Evolutionary conservation across 2,113 vertebrate species (phyloP), one percentile per base, ranked within the genome.

Genomic region (Paradoxurus hermaphroditus): DNA sequence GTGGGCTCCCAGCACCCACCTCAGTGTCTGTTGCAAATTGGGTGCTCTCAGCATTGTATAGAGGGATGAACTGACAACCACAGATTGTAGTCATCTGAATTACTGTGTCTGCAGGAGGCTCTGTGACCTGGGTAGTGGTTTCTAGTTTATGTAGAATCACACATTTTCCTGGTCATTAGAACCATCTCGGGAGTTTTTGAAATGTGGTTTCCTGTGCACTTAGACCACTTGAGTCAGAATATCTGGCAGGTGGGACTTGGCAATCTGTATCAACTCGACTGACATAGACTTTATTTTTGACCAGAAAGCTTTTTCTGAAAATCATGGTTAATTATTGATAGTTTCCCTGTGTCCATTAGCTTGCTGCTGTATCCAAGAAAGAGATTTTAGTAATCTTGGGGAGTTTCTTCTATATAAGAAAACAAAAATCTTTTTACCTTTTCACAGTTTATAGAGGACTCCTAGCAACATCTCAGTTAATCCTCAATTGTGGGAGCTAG

Each of bases 401-500:
- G 62, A 51, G 51, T 68, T 90, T 77, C 59, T 88, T 89, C 78
- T 73, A n/a, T 92, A 8, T 67, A n/a, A 67, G 91, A 85, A 88
- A 51, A 87, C 41, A 83, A 53, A 63, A 63, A 34, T 51, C 25
- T 84, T 13, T 79, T 5, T 51, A 39, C 31, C 34, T 15, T 51
- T 67, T 62, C 79, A 39, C 16, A 41, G 56, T 62, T 85, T 44
- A 10, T 10, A 81, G 46, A 75, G 23, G 27, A 21, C 46, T 49
- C 41, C 27, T 63, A 0, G 62, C 85, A 77, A 78, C 25, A 15
- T 84, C 19, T 82, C 51, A 73, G 75, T 83, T 67, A 87, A 75
- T 84, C 13, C 68, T 68, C 63, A 90, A 29, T 96, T 90, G 75
- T 92, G 75, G 84, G 10, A 96, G 63, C 5, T 46, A 90, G 75